These are phyloP conservation scores for Saccostrea cuccullata DNA, from an alignment of 1,140 invertebrate genomes.

Conservation along the genomic window DNA sequence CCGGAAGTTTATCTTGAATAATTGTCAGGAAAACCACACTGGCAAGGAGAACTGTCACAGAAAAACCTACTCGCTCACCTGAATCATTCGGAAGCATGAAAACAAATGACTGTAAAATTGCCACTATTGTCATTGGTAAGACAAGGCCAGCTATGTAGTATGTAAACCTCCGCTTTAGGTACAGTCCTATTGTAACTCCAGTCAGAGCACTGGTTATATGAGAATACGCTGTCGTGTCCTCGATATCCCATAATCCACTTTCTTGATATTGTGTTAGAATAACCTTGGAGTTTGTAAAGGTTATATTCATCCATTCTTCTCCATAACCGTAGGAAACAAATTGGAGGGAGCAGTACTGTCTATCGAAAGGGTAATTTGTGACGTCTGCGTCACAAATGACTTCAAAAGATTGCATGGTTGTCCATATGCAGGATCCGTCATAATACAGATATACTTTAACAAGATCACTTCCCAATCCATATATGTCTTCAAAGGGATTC, in stretches of 20 bases:
- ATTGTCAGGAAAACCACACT: slow-evolving; percentile 44
- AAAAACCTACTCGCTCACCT: slow-evolving; percentile 41
- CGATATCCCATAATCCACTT: slow-evolving; percentile 35
- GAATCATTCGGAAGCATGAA: slow-evolving; percentile 42
- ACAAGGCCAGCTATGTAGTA: slow-evolving; percentile 15
- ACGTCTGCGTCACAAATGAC: slow-evolving; percentile 24
- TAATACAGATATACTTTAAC: not conserved
- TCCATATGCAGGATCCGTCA: not conserved
- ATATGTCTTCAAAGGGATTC: not conserved
- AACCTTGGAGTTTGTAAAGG: not conserved
- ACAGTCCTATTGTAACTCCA: not conserved
- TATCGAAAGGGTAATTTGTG: slow-evolving; percentile 42
- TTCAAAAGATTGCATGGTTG: not conserved
- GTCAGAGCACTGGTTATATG: too few species aligned
- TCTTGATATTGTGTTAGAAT: not conserved
- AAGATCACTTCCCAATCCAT: not conserved
- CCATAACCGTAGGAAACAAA: not conserved
- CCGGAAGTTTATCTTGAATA: slow-evolving; percentile 33
- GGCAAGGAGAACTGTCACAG: slow-evolving; percentile 31
- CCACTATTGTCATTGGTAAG: slow-evolving; percentile 3
- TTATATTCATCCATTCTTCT: not conserved
- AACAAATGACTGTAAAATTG: slow-evolving; percentile 28
- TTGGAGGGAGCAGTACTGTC: slow-evolving; percentile 1
- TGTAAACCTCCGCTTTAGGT: slow-evolving; percentile 23
- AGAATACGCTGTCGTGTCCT: not conserved